These are phyloP conservation scores for Torymus tubicola DNA, from an alignment of 2,888 invertebrate genomes.

Conservation along the genomic window DNA sequence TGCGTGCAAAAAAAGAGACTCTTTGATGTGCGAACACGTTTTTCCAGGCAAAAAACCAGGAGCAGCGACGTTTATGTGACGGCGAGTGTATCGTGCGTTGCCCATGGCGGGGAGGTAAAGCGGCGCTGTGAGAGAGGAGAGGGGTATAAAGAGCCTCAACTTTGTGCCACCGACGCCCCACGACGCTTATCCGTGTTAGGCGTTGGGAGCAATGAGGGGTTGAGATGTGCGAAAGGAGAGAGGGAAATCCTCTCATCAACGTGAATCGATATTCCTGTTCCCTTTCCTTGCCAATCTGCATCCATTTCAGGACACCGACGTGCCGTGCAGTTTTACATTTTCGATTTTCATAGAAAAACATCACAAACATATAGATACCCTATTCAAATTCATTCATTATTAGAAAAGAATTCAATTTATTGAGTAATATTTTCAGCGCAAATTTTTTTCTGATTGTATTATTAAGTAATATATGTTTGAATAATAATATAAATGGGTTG, in stretches of 20 bases:
- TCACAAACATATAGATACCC: too few relatives aligned
- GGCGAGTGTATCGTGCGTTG: background rate
- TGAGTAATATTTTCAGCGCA: too few relatives aligned
- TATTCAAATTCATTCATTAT: too few relatives aligned
- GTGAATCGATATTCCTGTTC: slow-evolving; percentile 56
- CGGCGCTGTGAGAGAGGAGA: background rate
- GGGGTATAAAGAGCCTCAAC: slow-evolving; percentile 47
- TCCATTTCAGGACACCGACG: background rate
- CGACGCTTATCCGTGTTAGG: slow-evolving; percentile 57
- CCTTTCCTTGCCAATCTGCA: slow-evolving; percentile 3
- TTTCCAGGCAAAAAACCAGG: slow-evolving; percentile 36
- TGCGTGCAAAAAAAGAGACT: slow-evolving; percentile 46
- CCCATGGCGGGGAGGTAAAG: background rate
- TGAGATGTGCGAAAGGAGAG: slow-evolving; percentile 12
- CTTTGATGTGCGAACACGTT: slow-evolving; percentile 54
- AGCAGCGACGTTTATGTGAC: background rate
- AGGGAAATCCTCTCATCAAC: slow-evolving; percentile 55
- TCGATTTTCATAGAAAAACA: too few relatives aligned
- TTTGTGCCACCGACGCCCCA: slow-evolving; percentile 47
- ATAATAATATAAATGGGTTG: too few relatives aligned
- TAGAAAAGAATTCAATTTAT: too few relatives aligned
- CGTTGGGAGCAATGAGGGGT: slow-evolving; percentile 41
- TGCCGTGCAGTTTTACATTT: too few relatives aligned
- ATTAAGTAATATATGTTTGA: too few relatives aligned
- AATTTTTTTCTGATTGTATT: too few relatives aligned